A percentile compares a stretch with the other conserved stretches of the same genome.
Evolutionary conservation across 2,113 vertebrate species (phyloP).

Genomic region (Galeopterus variegatus): DNA sequence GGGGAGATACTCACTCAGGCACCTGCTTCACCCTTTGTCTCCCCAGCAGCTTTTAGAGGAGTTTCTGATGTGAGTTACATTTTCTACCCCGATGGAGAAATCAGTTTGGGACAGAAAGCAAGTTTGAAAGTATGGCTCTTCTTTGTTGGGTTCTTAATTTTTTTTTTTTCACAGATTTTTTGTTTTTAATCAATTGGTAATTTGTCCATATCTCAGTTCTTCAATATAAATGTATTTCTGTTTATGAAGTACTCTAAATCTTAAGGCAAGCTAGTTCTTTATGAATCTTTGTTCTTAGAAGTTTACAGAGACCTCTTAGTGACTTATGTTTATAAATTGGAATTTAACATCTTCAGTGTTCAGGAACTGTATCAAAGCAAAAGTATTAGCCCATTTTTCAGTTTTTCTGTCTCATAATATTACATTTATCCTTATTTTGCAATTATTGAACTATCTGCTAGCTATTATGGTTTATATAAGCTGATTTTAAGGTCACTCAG

Average conservation of each 20-base stretch:
- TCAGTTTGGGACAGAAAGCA: not conserved
- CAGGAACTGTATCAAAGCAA: no score
- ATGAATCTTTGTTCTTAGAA: no score
- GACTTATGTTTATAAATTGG: no score
- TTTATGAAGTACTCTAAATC: no score
- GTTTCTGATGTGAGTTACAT: not conserved
- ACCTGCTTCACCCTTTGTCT: accelerated
- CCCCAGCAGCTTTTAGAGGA: not conserved
- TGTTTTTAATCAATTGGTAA: not conserved
- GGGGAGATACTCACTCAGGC: not conserved
- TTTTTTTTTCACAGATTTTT: not conserved
- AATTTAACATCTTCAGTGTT: no score
- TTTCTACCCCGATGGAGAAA: not conserved
- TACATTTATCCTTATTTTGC: no score
- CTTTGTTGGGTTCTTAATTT: not conserved
- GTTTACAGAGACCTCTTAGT: no score
- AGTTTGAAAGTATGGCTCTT: not conserved
- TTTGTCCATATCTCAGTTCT: not conserved
- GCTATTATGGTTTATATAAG: no score
- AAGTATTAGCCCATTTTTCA: no score
- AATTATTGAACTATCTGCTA: no score
- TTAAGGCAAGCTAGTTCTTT: not conserved
- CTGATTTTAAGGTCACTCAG: not conserved
- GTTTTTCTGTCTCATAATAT: no score
- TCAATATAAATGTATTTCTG: not conserved